Conservation (phyloP, 2,113 vertebrate species). For the Mystacornis crossleyi region DNA sequence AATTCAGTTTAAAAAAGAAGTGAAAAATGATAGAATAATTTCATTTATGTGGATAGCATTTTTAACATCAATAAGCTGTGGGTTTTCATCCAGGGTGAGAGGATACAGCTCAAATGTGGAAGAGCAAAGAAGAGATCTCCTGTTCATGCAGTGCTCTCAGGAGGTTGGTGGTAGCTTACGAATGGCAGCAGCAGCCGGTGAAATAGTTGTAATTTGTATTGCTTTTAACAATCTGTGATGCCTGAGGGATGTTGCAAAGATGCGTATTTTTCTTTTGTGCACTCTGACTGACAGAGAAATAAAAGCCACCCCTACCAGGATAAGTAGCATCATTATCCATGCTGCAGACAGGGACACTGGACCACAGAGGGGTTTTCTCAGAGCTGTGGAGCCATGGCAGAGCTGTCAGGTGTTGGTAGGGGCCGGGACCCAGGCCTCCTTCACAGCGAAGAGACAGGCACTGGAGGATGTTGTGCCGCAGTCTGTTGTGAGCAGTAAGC, state of each 20-base stretch:
- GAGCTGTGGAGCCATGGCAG: background rate
- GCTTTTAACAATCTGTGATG: background rate
- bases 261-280: background rate
- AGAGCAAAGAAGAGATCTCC: background rate
- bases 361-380: background rate
- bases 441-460: background rate
- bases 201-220: background rate
- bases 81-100: background rate
- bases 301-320: background rate
- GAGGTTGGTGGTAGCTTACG: background rate
- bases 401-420: background rate
- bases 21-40: background rate
- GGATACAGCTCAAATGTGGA: background rate
- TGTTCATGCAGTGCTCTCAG: background rate
- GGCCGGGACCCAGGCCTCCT: background rate
- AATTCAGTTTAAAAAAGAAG: background rate
- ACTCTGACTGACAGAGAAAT: background rate
- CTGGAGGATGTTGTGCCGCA: fast-evolving
- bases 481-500: background rate
- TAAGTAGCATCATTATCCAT: background rate
- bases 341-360: background rate
- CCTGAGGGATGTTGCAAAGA: background rate
- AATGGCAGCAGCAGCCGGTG: background rate
- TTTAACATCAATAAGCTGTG: background rate
- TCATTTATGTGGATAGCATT: background rate